Evolutionary conservation across 2,113 vertebrate species (phyloP).

Genomic region (Danio rerio): DNA sequence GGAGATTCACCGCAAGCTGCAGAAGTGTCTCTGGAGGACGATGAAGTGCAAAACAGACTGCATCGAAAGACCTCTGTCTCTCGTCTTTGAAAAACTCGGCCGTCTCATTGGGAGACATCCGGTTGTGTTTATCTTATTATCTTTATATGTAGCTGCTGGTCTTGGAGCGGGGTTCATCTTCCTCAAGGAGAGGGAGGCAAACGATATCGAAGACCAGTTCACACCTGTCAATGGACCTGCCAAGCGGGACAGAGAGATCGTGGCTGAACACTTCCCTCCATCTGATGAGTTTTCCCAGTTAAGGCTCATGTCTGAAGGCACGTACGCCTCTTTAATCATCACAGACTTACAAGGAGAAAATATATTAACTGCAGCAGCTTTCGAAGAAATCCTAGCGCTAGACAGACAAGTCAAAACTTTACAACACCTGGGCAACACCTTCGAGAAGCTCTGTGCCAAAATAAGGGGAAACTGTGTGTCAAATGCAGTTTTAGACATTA

Average conservation of each 20-base stretch:
- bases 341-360: conserved; percentile 22
- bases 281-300: conserved; percentile 67
- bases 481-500: conserved; percentile 48
- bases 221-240: conserved; percentile 68
- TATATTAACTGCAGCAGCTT: conserved; percentile 55
- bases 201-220: conserved; percentile 75
- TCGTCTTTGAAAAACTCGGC: conserved; percentile 63
- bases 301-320: conserved; percentile 63
- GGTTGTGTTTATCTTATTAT: conserved; percentile 68
- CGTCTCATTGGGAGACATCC: conserved; percentile 65
- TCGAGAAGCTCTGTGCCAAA: conserved; percentile 45
- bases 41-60: conserved; percentile 63
- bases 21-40: background rate
- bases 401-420: conserved; percentile 51
- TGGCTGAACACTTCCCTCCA: conserved; percentile 63
- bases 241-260: conserved; percentile 70
- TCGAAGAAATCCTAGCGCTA: conserved; percentile 57
- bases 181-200: conserved; percentile 42
- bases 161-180: conserved; percentile 68
- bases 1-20: background rate
- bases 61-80: conserved; percentile 65
- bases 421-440: conserved; percentile 3
- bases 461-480: conserved; percentile 26
- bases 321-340: conserved; percentile 66
- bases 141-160: conserved; percentile 60